Evolutionary conservation across 2,797 vertebrate genomes (phyloP).

Genomic region (Acipenser ruthenus): DNA sequence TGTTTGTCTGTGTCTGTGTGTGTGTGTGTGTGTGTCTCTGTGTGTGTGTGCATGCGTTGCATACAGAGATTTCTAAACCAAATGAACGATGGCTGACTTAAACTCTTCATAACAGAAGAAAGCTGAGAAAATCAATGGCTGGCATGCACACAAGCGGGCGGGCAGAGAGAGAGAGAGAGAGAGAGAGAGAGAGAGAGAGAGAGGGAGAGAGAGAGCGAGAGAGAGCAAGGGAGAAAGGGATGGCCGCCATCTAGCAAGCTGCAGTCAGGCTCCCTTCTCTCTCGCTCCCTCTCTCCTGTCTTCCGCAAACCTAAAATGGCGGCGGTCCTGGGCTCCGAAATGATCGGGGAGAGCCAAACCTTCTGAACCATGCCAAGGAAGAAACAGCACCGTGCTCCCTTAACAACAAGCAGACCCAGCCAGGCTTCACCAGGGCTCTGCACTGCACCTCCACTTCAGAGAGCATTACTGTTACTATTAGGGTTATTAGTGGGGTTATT

Average conservation of each 20-base stretch:
- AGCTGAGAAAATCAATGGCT: too few relatives aligned
- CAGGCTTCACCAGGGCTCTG: too few relatives aligned
- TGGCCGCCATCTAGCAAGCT: conserved; percentile 28
- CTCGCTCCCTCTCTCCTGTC: conserved; percentile 6
- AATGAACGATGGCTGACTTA: too few relatives aligned
- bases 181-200: background rate
- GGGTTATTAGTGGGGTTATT: too few relatives aligned
- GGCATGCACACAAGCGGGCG: too few relatives aligned
- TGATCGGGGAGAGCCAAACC: background rate
- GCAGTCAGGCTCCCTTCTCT: conserved; percentile 29
- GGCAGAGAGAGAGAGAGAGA: background rate
- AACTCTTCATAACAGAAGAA: too few relatives aligned
- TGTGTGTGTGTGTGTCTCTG: conserved; percentile 2
- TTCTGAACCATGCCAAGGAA: background rate
- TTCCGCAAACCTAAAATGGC: conserved; percentile 1
- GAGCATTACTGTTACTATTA: too few relatives aligned
- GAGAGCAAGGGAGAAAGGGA: background rate
- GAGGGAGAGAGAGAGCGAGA: background rate
- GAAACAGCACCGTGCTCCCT: background rate
- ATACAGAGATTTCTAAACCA: too few relatives aligned
- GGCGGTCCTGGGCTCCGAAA: background rate
- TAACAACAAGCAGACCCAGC: background rate
- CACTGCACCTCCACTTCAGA: too few relatives aligned
- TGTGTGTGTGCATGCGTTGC: background rate
- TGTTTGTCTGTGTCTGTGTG: background rate